phyloP scores from a whole-genome alignment of 2,888 invertebrate genomes.

The Operophtera brumata region DNA sequence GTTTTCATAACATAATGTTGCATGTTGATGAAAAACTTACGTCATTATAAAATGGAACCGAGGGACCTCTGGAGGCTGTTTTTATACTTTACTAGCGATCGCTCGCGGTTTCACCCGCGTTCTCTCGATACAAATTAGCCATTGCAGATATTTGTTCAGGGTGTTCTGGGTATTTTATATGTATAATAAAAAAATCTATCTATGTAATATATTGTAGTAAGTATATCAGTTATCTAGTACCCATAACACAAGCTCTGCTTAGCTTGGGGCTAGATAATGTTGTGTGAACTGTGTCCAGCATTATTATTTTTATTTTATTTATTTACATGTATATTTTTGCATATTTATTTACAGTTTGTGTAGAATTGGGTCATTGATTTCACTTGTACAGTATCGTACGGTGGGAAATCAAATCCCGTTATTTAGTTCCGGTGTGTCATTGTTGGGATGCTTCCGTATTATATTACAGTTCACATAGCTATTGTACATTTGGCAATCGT shows the following conservation, averaged over 20 bases:
- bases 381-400: constrained; percentile 24
- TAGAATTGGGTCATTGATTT: constrained; percentile 25
- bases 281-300: too few species aligned
- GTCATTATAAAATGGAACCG: neutral
- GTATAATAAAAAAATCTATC: too few species aligned
- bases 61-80: neutral
- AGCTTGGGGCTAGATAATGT: too few species aligned
- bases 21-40: constrained; percentile 4
- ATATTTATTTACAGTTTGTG: constrained; percentile 9
- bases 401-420: constrained; percentile 30
- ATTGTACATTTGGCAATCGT: constrained; percentile 22
- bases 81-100: neutral
- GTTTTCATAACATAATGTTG: constrained; percentile 16
- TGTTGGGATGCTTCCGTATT: constrained; percentile 20
- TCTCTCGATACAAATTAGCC: too few species aligned
- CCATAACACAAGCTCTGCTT: too few species aligned
- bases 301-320: too few species aligned
- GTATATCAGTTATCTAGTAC: too few species aligned
- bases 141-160: too few species aligned
- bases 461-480: constrained; percentile 21
- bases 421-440: constrained; percentile 27
- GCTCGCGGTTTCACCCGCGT: too few species aligned
- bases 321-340: constrained; percentile 1
- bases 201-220: too few species aligned
- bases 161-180: too few species aligned